phyloP scores from a whole-genome alignment of 2,113 vertebrate species.

The Pogona vitticeps region DNA sequence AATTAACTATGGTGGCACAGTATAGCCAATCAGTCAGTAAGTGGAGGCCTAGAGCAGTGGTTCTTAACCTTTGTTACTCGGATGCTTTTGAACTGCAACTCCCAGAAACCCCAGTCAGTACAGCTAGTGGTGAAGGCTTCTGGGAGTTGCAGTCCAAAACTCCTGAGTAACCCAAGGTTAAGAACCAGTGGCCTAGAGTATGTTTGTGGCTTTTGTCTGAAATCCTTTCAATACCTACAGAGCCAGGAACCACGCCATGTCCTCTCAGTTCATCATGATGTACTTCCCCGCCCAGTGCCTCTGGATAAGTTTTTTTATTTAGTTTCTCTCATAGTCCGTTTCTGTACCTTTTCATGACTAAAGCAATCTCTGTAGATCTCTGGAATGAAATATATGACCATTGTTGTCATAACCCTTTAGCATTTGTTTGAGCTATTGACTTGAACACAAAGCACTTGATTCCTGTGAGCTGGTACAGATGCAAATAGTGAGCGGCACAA shows the following conservation, averaged over 20 bases:
- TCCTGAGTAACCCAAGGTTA: too few relatives aligned
- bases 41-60: too few relatives aligned
- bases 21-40: conserved; percentile 20
- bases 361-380: background rate
- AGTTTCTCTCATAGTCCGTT: background rate
- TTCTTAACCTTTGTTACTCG: too few relatives aligned
- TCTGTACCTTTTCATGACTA: conserved; percentile 10
- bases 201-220: background rate
- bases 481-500: background rate
- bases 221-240: background rate
- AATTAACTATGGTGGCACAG: conserved; percentile 6
- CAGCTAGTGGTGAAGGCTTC: too few relatives aligned
- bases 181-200: background rate
- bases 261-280: background rate
- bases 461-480: too few relatives aligned
- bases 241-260: background rate
- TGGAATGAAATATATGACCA: background rate
- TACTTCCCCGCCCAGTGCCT: background rate
- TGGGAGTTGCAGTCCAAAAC: too few relatives aligned
- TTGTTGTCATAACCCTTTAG: background rate
- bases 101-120: too few relatives aligned
- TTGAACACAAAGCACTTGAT: background rate
- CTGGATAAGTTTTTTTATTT: background rate
- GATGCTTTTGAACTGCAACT: too few relatives aligned
- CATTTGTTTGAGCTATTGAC: background rate